Evolutionary conservation across 2,888 invertebrate genomes (phyloP).

Genomic region (Danaus chrysippus): DNA sequence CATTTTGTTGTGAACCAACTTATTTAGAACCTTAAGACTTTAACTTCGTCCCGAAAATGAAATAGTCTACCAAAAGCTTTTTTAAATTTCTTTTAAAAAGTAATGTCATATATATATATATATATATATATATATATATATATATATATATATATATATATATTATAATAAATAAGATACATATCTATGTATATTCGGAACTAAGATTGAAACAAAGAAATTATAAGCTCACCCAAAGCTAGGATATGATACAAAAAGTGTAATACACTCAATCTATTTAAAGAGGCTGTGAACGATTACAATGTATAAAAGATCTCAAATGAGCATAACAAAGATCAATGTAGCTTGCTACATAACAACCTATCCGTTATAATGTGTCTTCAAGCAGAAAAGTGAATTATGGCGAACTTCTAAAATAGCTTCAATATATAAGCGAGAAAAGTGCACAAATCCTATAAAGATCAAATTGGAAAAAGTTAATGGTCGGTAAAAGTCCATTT

Average conservation of each 20-base stretch:
- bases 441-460: constrained; percentile 29
- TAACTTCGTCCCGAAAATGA: constrained; percentile 14
- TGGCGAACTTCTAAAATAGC: constrained; percentile 27
- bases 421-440: constrained; percentile 27
- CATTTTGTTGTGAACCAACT: constrained; percentile 21
- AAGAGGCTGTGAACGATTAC: constrained; percentile 11
- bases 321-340: constrained; percentile 22
- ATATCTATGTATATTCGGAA: too few relatives aligned
- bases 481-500: constrained; percentile 30
- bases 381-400: constrained; percentile 30
- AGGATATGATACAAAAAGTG: constrained; percentile 7
- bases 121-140: too few relatives aligned
- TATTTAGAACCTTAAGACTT: constrained; percentile 21
- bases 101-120: background rate
- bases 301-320: constrained; percentile 14
- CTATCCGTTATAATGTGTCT: constrained; percentile 29
- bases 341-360: constrained; percentile 20
- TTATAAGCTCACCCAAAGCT: background rate
- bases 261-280: constrained; percentile 9
- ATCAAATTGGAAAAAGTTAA: constrained; percentile 29
- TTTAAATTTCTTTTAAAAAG: background rate
- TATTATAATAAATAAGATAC: too few relatives aligned
- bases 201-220: background rate
- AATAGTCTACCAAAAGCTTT: constrained; percentile 9
- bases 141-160: too few relatives aligned